phyloP scores from a whole-genome alignment of 1,140 invertebrate genomes.

The Euura lappo region DNA sequence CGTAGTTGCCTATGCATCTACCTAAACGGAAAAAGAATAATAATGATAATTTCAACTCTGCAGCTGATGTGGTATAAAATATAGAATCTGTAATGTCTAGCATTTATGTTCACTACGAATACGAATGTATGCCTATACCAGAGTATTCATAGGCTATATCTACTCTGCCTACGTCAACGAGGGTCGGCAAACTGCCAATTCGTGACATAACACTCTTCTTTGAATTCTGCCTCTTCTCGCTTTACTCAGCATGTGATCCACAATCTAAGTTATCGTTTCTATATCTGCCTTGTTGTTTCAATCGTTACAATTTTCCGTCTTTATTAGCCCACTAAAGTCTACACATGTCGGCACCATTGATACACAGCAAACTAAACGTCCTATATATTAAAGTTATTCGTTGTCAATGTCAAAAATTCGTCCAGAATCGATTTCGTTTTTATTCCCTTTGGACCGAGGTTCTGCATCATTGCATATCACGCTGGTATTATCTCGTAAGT shows the following conservation, averaged over 20 bases:
- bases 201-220: neutral
- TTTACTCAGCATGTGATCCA: neutral
- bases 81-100: neutral
- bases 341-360: no score
- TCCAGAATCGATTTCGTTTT: no score
- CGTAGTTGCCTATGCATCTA: neutral
- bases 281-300: no score
- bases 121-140: neutral
- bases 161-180: neutral
- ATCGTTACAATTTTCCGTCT: no score
- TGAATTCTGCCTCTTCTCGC: neutral
- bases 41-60: neutral
- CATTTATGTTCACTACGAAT: neutral
- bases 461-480: no score
- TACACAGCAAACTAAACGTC: no score
- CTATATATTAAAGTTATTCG: no score
- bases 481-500: no score
- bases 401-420: no score
- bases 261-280: no score
- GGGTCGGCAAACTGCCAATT: neutral
- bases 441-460: no score
- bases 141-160: neutral
- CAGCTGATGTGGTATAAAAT: neutral
- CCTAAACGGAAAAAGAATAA: neutral
- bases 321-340: no score